Base-by-base conservation (phyloP, 1,140 invertebrate genomes). In the Lysiphlebus fabarum region DNA sequence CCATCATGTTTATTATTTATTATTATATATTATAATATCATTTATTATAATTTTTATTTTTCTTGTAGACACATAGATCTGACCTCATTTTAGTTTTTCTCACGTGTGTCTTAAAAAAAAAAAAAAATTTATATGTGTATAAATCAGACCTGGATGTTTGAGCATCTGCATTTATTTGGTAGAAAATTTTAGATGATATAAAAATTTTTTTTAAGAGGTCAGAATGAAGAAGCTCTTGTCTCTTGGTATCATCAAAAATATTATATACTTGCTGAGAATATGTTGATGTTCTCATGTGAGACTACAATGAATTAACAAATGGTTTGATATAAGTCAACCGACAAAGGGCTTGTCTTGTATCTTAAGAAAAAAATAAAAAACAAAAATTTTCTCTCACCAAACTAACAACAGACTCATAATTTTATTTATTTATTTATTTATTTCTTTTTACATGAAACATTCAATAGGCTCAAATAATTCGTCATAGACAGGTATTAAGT, bases 401-500 rank as follows among this genome's bases (percentile, higher is more conserved):
- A 59, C 56, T 60, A 62, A 65, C 63, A 67, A 65, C n/a, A 69
- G 63, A 17, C 45, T 34, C 41, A 40, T 59, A 36, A 38, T 11
- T 40, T 56, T 14, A 11, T n/a, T 50, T 34, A 7, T 37, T 41
- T 14, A 48, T 26, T 43, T 51, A 44, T 37, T 17, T 11, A 33
- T 44, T 14, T 14, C 43, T 14, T 62, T 12, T 54, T 40, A 9
- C 36, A 53, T 50, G 6, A 44, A 38, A n/a, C n/a, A n/a, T n/a
- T n/a, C n/a, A n/a, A n/a, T n/a, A n/a, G 45, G 8, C 34, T 1
- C 11, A 17, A 37, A 44, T 36, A 64, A 75, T 77, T 71, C 66
- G 75, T 74, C 67, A 73, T 62, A 67, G 68, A 44, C 26, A 12
- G 53, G 64, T 56, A 33, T 50, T 14, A 62, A 75, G 73, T 75